These are phyloP conservation scores for Philereme transversata DNA, from an alignment of 2,888 invertebrate genomes.

Conservation along the genomic window DNA sequence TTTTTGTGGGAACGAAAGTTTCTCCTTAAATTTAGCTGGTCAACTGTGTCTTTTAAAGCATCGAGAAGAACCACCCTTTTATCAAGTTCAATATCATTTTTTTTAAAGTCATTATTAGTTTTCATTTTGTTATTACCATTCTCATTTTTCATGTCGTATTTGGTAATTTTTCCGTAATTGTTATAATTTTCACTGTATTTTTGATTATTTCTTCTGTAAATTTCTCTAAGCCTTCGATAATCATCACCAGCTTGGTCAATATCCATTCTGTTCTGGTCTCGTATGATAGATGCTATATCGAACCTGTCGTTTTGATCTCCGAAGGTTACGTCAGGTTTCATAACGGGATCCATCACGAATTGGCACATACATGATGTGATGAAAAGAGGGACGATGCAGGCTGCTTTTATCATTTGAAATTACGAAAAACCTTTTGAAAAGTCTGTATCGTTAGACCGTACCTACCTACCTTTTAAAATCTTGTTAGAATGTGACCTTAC, in stretches of 20 bases:
- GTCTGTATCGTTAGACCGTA: neutral
- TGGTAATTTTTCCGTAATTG: neutral
- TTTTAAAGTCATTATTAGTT: neutral
- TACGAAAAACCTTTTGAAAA: neutral
- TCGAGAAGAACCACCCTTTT: constrained; percentile 2
- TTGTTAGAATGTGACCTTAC: no score
- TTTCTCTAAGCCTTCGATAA: constrained; percentile 6
- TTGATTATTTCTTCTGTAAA: neutral
- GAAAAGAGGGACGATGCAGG: constrained; percentile 23
- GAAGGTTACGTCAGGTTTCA: constrained; percentile 62
- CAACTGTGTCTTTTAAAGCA: constrained; percentile 9
- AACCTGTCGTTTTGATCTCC: constrained; percentile 60
- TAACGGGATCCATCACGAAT: constrained; percentile 33
- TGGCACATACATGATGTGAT: constrained; percentile 42
- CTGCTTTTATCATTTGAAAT: constrained; percentile 16
- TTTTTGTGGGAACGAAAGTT: constrained; percentile 50
- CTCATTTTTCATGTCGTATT: neutral
- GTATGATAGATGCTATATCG: constrained; percentile 52
- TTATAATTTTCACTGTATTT: neutral
- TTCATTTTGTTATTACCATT: neutral
- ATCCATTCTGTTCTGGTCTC: constrained; percentile 42
- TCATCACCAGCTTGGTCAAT: neutral
- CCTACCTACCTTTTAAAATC: no score
- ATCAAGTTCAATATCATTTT: neutral
- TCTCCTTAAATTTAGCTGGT: constrained; percentile 6